Base-by-base conservation (phyloP, 2,888 invertebrate genomes). In the Phragmatobia fuliginosa region DNA sequence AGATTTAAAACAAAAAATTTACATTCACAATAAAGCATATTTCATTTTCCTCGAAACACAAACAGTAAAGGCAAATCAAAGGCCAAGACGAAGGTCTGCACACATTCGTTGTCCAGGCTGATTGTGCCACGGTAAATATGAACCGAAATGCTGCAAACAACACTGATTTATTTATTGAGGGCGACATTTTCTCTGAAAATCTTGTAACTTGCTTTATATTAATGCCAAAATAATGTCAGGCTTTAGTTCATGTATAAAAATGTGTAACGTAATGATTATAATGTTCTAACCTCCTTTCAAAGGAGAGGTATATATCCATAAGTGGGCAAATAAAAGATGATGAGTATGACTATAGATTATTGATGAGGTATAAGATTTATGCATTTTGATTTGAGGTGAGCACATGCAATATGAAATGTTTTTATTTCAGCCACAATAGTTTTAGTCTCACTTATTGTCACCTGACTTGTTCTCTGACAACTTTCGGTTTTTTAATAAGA, bases 1-100 rank as follows among this genome's bases (percentile, higher is more conserved):
- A 59, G 45, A 25, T 7, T 33, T 21, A 16, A 65, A 28, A 65
- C 16, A 21, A 68, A 52, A 33, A 67, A 70, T 71, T 76, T 68
- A 65, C 69, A 77, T 76, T 74, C 67, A 18, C 62, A 62, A 60
- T 65, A 70, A 71, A 78, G 67, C 74, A 75, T 83, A 79, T 80
- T 81, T 82, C 73, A 72, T 75, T 76, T 80, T 77, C 81, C 79
- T 71, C 69, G 69, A 81, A 85, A 85, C 81, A 80, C 82, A 86
- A 86, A 83, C 83, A 83, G 77, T 74, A 83, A 71, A 83, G 36
- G 64, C 83, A 86, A 87, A 86, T 86, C 87, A 81, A 80, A 77
- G 78, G 73, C 75, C 80, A 82, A 81, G 81, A 84, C 82, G 84
- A 79, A 85, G 87, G 85, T 80, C 82, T 77, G 83, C 83, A 82